Evolutionary conservation across 2,888 invertebrate species (phyloP), one percentile per base, ranked within the genome.

Genomic region (Amblyjoppa proteus): DNA sequence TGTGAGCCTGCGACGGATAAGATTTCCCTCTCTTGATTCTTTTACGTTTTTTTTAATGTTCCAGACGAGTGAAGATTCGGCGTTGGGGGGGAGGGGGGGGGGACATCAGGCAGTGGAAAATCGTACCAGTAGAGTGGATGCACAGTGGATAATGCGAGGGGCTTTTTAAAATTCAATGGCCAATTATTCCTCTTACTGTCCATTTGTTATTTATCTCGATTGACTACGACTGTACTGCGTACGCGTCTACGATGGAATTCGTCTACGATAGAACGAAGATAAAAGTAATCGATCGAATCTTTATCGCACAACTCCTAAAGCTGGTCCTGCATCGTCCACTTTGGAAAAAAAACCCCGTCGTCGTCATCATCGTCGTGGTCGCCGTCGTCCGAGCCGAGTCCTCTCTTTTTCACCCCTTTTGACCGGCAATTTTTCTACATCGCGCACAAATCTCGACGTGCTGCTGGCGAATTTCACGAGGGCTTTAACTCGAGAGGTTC

Each of bases 1-100:
- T 93, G 88, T 86, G 87, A 87, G 82, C 69, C 81, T 77, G 70
- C 85, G 45, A 28, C 34, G 81, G 93, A 93, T 93, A 93, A 93
- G 90, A 88, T 88, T 90, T 91, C 90, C 56, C 56, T 78, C 41
- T 41, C 34, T 73, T n/a, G 2, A 11, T 78, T 66, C 64, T 58
- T 70, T 58, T 34, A 53, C 58, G 20, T 58, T 77, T 79, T 70
- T 68, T 81, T 86, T 75, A 64, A 79, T 76, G 71, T 82, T 82
- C 71, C 75, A 53, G 81, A 61, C 66, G 75, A 84, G 64, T 77
- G 68, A 68, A 77, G 71, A 68, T 71, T 31, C 25, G 71, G 51
- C 20, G 56, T 49, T 41, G 38, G 66, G 45, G 61, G 11, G 13
- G n/a, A n/a, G 20, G 20, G 20, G 20, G 20, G 20, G 20, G 20